Percentiles rank a stretch among this genome's conserved stretches.
Evolutionary conservation across 2,797 vertebrate genomes (phyloP).

Genomic region (Catamblyrhynchus diadema): DNA sequence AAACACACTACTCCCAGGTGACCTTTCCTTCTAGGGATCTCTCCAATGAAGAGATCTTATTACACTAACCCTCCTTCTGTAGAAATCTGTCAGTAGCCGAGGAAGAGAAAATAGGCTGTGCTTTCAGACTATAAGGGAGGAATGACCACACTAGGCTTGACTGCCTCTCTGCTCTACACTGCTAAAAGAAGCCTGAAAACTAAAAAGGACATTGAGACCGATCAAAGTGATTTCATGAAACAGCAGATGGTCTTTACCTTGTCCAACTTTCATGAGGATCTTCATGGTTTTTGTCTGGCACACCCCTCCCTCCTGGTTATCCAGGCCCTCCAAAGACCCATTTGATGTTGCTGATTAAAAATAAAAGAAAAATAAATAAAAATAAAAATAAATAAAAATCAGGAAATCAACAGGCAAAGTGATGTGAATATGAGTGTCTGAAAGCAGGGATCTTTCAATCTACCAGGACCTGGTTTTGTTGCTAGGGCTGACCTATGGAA

Average conservation of each 20-base stretch:
- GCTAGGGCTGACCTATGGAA: conserved; percentile 53
- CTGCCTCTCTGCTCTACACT: neutral
- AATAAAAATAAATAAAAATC: conserved; percentile 74
- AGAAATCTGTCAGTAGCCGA: conserved; percentile 58
- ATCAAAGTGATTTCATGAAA: conserved; percentile 65
- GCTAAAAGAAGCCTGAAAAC: conserved; percentile 42
- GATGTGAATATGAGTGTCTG: conserved; percentile 76
- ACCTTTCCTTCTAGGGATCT: conserved; percentile 49
- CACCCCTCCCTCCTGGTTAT: conserved; percentile 98
- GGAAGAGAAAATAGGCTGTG: conserved; percentile 58
- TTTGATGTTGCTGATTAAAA: conserved; percentile 92
- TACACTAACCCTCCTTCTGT: conserved; percentile 12
- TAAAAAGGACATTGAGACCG: conserved; percentile 46
- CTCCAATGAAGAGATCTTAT: conserved; percentile 56
- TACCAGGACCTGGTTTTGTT: conserved; percentile 62
- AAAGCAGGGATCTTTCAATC: conserved; percentile 60
- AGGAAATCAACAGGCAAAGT: conserved; percentile 76
- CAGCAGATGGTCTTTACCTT: conserved; percentile 87
- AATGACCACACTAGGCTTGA: neutral
- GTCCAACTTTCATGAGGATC: conserved; percentile 99
- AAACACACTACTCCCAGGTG: conserved; percentile 52
- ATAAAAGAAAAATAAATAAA: conserved; percentile 73
- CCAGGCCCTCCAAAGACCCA: conserved; percentile 95
- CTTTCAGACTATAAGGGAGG: conserved; percentile 46
- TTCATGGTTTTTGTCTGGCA: conserved; percentile 99